Evolutionary conservation across 2,888 invertebrate genomes (phyloP).

Genomic region (Hesperia comma): DNA sequence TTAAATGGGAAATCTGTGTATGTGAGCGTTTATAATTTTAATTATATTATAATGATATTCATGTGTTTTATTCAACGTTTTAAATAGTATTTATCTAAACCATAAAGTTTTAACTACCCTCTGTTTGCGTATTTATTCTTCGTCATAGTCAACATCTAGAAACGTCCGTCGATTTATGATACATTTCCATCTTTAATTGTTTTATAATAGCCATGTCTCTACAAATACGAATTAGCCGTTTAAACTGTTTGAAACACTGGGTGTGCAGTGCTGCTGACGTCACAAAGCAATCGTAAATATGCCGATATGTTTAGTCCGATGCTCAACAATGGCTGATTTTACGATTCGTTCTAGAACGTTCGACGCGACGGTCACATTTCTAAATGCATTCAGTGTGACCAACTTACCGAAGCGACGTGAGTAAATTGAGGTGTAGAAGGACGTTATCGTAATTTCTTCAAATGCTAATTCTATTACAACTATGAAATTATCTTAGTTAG

Average conservation of each 20-base stretch:
- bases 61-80: no score
- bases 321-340: constrained; percentile 12
- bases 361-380: not conserved
- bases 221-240: constrained; percentile 8
- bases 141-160: not conserved
- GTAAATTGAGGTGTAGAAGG: not conserved
- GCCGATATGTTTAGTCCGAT: constrained; percentile 9
- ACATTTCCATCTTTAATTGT: constrained; percentile 4
- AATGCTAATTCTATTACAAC: not conserved
- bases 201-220: constrained; percentile 20
- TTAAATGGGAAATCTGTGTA: no score
- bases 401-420: constrained; percentile 1
- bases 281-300: constrained; percentile 11
- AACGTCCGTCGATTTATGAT: not conserved
- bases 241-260: not conserved
- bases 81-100: no score
- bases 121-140: no score
- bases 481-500: not conserved
- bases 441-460: not conserved
- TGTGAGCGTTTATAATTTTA: no score
- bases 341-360: constrained; percentile 19
- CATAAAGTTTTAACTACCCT: no score
- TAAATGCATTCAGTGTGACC: constrained; percentile 12
- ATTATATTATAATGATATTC: no score
- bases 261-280: not conserved